Evolutionary conservation across 2,113 vertebrate species (phyloP).

Genomic region (Parus major): DNA sequence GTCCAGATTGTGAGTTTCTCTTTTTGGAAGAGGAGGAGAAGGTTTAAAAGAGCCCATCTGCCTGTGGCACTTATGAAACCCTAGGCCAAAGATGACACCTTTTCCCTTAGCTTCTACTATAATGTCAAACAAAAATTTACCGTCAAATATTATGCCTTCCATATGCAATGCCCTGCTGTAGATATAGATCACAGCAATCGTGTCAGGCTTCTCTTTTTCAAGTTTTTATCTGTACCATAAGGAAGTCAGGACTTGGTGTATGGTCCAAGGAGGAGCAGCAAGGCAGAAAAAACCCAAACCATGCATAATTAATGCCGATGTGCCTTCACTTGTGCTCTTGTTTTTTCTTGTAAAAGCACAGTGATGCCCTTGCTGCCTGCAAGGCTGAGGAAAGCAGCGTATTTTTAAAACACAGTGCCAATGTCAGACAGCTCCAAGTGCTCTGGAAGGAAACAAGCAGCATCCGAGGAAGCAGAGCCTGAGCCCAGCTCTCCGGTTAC

Average conservation of each 20-base stretch:
- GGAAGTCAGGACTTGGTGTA: neutral
- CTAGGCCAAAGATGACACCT: constrained; percentile 46
- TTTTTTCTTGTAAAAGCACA: neutral
- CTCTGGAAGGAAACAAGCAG: neutral
- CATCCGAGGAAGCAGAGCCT: neutral
- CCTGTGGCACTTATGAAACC: constrained; percentile 8
- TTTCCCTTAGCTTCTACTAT: constrained; percentile 9
- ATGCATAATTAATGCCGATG: neutral
- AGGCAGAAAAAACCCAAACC: neutral
- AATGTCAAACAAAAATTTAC: constrained; percentile 52
- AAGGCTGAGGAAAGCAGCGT: neutral
- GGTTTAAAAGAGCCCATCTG: neutral
- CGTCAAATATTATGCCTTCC: constrained; percentile 32
- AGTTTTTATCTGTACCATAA: neutral
- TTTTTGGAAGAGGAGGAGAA: constrained; percentile 14
- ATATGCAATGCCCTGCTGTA: neutral
- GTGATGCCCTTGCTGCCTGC: neutral
- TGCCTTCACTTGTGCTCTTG: neutral
- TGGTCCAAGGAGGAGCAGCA: neutral
- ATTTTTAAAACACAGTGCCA: neutral
- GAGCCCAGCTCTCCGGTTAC: neutral
- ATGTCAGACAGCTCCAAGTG: neutral
- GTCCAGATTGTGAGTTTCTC: constrained; percentile 39
- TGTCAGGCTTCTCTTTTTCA: neutral
- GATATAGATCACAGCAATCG: neutral